Evolutionary conservation across 2,888 invertebrate genomes (phyloP).

Genomic region (Tachina fera): DNA sequence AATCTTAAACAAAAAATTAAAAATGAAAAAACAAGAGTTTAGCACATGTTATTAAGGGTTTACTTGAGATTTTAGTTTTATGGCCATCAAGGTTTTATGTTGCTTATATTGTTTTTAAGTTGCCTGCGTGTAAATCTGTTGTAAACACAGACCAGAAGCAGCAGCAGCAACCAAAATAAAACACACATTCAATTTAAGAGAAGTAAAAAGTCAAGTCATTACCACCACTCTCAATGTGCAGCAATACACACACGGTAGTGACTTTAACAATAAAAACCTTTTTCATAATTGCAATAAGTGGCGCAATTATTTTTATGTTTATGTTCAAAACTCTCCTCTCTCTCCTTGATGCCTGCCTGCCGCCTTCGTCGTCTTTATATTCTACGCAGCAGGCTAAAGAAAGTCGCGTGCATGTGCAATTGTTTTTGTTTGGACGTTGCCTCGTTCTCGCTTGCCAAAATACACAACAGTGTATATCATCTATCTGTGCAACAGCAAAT

Average conservation of each 20-base stretch:
- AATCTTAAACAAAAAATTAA: background rate
- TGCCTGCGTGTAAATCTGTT: constrained; percentile 68
- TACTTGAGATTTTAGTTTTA: constrained; percentile 41
- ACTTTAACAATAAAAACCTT: constrained; percentile 50
- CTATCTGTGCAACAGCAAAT: constrained; percentile 24
- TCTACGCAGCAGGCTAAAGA: constrained; percentile 3
- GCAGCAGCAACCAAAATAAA: constrained; percentile 41
- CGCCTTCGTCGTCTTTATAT: too few species aligned
- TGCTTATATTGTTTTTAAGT: constrained; percentile 22
- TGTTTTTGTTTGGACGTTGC: background rate
- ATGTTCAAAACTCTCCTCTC: constrained; percentile 10
- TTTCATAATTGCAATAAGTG: constrained; percentile 64
- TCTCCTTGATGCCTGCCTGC: too few species aligned
- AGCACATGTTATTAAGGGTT: constrained; percentile 52
- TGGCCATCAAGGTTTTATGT: constrained; percentile 64
- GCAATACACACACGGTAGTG: constrained; percentile 28
- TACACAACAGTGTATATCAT: background rate
- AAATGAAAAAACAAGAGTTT: constrained; percentile 6
- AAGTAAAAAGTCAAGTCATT: constrained; percentile 32
- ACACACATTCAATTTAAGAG: constrained; percentile 45
- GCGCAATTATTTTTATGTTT: constrained; percentile 69
- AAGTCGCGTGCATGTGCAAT: constrained; percentile 65
- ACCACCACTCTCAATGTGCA: background rate
- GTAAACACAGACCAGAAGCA: constrained; percentile 62
- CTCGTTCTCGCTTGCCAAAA: constrained; percentile 38